Evolutionary conservation across 2,113 vertebrate species (phyloP).

Genomic region (Hippoglossus stenolepis): DNA sequence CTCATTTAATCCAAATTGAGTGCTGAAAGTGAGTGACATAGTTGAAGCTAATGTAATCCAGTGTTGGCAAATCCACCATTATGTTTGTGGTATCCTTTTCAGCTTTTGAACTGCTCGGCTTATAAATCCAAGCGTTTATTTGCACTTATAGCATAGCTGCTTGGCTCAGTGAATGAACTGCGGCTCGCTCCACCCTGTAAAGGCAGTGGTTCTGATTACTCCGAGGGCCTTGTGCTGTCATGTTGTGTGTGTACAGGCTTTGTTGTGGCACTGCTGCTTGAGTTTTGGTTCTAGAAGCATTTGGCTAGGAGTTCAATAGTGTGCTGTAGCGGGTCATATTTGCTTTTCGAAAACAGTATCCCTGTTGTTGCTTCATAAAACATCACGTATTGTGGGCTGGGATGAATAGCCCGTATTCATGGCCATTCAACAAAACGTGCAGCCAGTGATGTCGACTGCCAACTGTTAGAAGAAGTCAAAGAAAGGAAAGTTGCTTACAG

Average conservation of each 20-base stretch:
- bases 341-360: conserved; percentile 48
- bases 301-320: conserved; percentile 58
- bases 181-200: conserved; percentile 51
- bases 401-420: conserved; percentile 47
- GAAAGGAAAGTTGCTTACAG: conserved; percentile 86
- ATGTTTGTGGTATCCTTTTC: conserved; percentile 48
- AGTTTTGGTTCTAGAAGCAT: conserved; percentile 47
- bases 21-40: conserved; percentile 38
- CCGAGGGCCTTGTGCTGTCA: conserved; percentile 65
- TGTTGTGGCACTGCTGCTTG: conserved; percentile 41
- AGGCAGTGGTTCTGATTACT: conserved; percentile 62
- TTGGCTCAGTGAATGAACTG: conserved; percentile 53
- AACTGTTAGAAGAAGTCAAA: conserved; percentile 40
- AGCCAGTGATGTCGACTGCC: conserved; percentile 23
- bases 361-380: conserved; percentile 58
- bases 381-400: conserved; percentile 23
- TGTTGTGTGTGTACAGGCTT: conserved; percentile 46
- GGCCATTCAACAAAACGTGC: conserved; percentile 24
- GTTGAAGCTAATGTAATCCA: conserved; percentile 54
- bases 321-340: conserved; percentile 38
- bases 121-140: conserved; percentile 70
- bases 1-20: conserved; percentile 48
- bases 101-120: conserved; percentile 50
- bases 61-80: conserved; percentile 45
- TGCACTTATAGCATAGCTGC: conserved; percentile 48